Conservation (phyloP, 2,113 vertebrate genomes). For the Pogona vitticeps region DNA sequence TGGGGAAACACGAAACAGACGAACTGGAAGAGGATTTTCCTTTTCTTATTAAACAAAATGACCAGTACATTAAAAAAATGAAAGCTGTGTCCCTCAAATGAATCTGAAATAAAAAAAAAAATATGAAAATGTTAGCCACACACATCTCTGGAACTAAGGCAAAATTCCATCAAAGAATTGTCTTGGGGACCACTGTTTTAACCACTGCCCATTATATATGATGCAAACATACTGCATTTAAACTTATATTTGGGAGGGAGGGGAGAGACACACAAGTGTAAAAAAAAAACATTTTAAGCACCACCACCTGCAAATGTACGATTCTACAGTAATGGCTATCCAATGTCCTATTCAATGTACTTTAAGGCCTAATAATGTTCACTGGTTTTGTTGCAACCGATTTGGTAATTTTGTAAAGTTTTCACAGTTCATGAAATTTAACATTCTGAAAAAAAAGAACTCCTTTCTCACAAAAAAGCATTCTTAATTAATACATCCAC, state of each 20-base stretch:
- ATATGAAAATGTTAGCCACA: too few relatives aligned
- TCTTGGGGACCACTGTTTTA: background rate
- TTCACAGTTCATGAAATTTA: background rate
- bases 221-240: background rate
- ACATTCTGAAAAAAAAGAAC: background rate
- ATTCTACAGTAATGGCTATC: background rate
- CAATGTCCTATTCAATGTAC: background rate
- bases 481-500: background rate
- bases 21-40: too few relatives aligned
- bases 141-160: too few relatives aligned
- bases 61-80: too few relatives aligned
- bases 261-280: background rate
- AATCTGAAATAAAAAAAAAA: too few relatives aligned
- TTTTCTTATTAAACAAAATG: too few relatives aligned
- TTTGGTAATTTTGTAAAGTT: background rate
- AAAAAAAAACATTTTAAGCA: background rate
- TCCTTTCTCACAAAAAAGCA: background rate
- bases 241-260: background rate
- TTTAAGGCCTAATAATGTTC: too few relatives aligned
- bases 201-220: background rate
- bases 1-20: too few relatives aligned
- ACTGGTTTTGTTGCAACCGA: background rate
- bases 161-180: background rate
- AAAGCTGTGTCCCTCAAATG: too few relatives aligned
- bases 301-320: background rate